Evolutionary conservation across 2,113 vertebrate species (phyloP).

Genomic region (Eonycteris spelaea): DNA sequence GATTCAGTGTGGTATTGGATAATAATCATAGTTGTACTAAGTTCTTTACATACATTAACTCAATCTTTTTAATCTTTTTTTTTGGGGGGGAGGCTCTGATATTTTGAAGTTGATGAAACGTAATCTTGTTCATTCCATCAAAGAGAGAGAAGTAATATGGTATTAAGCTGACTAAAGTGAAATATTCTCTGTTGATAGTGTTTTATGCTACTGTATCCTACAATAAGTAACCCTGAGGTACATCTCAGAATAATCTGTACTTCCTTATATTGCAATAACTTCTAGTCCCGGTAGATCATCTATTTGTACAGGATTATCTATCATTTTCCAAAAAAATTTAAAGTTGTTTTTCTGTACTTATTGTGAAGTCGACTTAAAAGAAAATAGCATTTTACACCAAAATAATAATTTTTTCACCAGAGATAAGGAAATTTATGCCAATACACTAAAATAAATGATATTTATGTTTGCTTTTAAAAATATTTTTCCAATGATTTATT

Average conservation of each 20-base stretch:
- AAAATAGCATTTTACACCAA: neutral
- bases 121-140: neutral
- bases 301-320: neutral
- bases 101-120: neutral
- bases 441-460: neutral
- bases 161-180: neutral
- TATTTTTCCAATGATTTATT: neutral
- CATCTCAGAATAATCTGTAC: neutral
- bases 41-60: neutral
- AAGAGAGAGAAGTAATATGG: neutral
- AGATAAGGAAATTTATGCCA: constrained; percentile 6
- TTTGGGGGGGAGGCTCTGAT: neutral
- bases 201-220: neutral
- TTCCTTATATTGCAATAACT: neutral
- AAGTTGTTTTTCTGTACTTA: constrained; percentile 12
- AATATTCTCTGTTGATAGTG: neutral
- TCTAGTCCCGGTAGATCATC: neutral
- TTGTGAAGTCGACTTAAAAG: neutral
- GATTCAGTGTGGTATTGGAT: neutral
- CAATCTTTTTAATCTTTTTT: neutral
- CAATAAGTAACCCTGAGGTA: neutral
- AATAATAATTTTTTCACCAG: neutral
- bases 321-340: neutral
- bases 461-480: neutral
- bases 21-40: neutral